Evolutionary conservation across 2,113 vertebrate species (phyloP).

Genomic region (Onychorhynchus coronatus): DNA sequence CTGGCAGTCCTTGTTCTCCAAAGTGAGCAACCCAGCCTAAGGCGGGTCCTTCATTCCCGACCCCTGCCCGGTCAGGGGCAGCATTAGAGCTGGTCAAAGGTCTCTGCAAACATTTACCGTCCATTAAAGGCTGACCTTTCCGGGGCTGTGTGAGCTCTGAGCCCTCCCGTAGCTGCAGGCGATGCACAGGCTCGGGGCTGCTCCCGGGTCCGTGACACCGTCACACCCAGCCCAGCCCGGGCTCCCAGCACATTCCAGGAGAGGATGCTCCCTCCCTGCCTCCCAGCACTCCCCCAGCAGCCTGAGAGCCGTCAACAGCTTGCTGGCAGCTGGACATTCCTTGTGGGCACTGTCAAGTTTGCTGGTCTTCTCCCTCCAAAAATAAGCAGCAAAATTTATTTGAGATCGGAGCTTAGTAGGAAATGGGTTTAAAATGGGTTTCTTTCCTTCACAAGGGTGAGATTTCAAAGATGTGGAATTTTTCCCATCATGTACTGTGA

Average conservation of each 20-base stretch:
- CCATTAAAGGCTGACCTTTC: constrained; percentile 67
- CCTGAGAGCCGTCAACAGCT: neutral
- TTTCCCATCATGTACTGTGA: neutral
- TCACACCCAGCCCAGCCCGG: neutral
- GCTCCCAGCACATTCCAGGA: constrained; percentile 20
- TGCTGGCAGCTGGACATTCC: constrained; percentile 53
- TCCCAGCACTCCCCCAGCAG: neutral
- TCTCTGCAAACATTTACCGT: constrained; percentile 67
- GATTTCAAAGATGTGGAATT: neutral
- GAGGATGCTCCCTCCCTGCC: neutral
- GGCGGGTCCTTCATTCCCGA: neutral
- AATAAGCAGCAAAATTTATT: neutral
- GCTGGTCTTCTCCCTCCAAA: constrained; percentile 26
- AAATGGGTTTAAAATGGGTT: neutral
- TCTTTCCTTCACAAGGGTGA: neutral
- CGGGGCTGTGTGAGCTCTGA: constrained; percentile 9
- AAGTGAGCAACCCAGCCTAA: constrained; percentile 53
- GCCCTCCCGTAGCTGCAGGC: constrained; percentile 42
- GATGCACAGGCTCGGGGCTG: neutral
- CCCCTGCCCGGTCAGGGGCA: constrained; percentile 41
- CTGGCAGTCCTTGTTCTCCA: constrained; percentile 10
- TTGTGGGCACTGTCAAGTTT: constrained; percentile 63
- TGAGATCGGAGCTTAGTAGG: neutral
- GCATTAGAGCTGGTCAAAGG: constrained; percentile 69
- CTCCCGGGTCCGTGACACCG: constrained; percentile 11